Conservation (phyloP, 1,140 invertebrate genomes). For the Sitobion miscanthi region DNA sequence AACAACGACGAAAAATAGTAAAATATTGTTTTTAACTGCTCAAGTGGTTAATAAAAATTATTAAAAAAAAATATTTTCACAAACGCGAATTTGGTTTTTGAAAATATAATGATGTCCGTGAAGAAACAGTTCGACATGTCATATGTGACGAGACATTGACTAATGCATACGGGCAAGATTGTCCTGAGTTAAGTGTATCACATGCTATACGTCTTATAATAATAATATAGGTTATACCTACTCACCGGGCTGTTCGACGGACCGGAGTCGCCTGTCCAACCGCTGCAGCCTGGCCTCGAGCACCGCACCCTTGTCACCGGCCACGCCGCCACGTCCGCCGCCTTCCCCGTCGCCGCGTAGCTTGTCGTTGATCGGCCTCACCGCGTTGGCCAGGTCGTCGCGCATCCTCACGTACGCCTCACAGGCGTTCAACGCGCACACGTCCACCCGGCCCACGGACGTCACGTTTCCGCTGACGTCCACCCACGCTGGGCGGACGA, state of each 20-base stretch:
- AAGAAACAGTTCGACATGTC: too few species aligned
- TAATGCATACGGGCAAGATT: too few species aligned
- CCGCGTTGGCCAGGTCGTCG: slow-evolving; percentile 57
- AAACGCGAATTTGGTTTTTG: too few species aligned
- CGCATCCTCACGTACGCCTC: slow-evolving; percentile 57
- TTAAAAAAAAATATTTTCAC: too few species aligned
- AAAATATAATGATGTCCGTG: too few species aligned
- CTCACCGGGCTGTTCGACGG: slow-evolving; percentile 75
- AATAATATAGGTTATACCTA: background rate
- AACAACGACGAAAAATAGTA: too few species aligned
- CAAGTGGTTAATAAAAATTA: too few species aligned
- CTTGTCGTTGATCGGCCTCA: slow-evolving; percentile 40
- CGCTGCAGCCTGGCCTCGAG: slow-evolving; percentile 54
- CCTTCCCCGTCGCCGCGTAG: background rate
- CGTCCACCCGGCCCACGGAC: slow-evolving; percentile 21
- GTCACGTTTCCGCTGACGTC: background rate
- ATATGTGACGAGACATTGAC: too few species aligned
- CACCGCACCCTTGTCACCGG: background rate
- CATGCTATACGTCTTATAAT: background rate
- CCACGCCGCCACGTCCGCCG: background rate
- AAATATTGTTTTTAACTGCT: too few species aligned
- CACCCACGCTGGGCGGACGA: background rate
- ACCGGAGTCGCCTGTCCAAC: slow-evolving; percentile 72
- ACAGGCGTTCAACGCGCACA: slow-evolving; percentile 58
- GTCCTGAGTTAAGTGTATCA: too few species aligned